Base-by-base conservation (phyloP, 2,113 vertebrate genomes). In the Forbesichthys agassizii region DNA sequence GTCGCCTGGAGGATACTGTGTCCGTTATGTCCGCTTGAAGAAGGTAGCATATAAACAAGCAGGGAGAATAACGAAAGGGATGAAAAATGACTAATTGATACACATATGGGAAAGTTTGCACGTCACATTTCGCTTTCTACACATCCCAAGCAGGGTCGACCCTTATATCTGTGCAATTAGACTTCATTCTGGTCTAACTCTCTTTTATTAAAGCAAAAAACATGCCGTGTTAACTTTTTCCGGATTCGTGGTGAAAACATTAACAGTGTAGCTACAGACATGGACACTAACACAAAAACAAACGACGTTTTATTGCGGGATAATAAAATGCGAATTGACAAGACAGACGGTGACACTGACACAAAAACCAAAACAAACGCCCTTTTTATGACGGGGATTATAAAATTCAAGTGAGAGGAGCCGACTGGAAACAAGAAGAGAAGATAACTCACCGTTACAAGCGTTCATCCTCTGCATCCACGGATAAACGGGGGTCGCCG, bases 391-490 rank as follows among this genome's bases (percentile, higher is more conserved):
- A 78, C 64, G 62, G 77, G 79, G 78, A 69, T 82, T 81, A 79
- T 85, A 85, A 81, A 88, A 82, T 68, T 78, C 73, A 67, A 67
- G 74, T 75, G 14, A 73, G 64, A 64, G 63, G 61, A 66, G 47
- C 33, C 14, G 47, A 73, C 69, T 74, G 53, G 47, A 77, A 64
- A 16, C 16, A 16, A 78, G 51, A 60, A 6, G 61, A 71, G 58
- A 33, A 27, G 48, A 52, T 56, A 79, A 96, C 97, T 95, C 91
- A 99, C 97, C 96, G 89, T 96, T 98, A 86, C 96, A 97, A n/a
- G 95, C 92, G 82, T 96, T 97, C 94, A 96, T 95, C 88, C 95
- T 90, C 86, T 97, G 95, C 95, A 97, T 97, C 95, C 95, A 97
- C 6, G 95, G 95, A 58, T 97, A 97, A 59, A 97, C 93, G 0